Evolutionary conservation across 2,888 invertebrate species (phyloP), one percentile per base, ranked within the genome.

Genomic region (Urechis unicinctus): DNA sequence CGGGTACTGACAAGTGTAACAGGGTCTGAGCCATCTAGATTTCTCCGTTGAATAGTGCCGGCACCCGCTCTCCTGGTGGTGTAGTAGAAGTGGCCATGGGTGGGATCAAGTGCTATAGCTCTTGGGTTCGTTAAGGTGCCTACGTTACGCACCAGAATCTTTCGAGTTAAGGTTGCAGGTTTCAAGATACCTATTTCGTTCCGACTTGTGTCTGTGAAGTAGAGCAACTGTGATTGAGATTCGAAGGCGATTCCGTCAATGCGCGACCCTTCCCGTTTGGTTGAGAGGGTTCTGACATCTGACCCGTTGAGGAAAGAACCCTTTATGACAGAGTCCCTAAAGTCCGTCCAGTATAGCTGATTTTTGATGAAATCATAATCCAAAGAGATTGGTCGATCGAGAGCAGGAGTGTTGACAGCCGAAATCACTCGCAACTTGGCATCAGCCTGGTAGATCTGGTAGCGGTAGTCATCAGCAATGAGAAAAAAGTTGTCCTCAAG

Each of bases 361-460:
- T 86, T 85, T 52, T 83, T 82, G 48, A 85, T 83, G 82, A 87
- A 89, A 69, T 91, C 89, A 72, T 85, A 91, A 70, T 91, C 91
- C 0, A 92, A 83, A 0, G 89, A 89, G 6, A 91, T 86, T 0
- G 88, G 88, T 25, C 61, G 48, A 45, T 60, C 60, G n/a, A 29
- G 24, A 9, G 54, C 45, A 13, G 61, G 61, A 42, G 53, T 43
- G 24, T 50, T 52, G 21, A 60, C 21, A 13, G 61, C 57, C 5
- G 54, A 31, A 22, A 58, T 31, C 31, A 21, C 17, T n/a, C 3
- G 17, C 6, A 57, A 62, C 80, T 88, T 88, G 17, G 91, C 78
- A 0, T 89, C 89, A 58, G 92, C 86, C 68, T 89, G 83, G 0
- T 87, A 87, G 44, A 93, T 82, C 52, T 86, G 86, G 49, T 85